Evolutionary conservation across 1,140 invertebrate genomes (phyloP), one percentile per base, ranked within the genome.

Genomic region (Archivesica marissinica): DNA sequence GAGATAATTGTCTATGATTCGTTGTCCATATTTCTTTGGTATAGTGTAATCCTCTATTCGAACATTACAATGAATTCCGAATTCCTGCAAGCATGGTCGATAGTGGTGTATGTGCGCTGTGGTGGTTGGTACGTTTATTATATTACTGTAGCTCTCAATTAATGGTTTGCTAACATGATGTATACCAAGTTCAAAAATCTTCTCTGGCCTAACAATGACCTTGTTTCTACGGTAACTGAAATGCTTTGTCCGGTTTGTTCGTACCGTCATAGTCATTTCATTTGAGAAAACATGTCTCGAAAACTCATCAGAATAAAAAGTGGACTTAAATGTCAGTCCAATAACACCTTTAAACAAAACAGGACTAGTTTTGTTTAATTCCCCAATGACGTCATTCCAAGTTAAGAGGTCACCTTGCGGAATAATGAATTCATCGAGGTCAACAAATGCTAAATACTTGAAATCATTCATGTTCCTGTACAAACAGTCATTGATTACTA

Each of bases 41-140:
- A 85, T 47, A 0, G 54, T 52, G 17, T 20, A 52, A 30, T 85
- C 82, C 28, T 68, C 39, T 7, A 44, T 68, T 6, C 25, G 39
- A 15, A 68, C 20, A 15, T 54, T n/a, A 64, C 82, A 85, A 6
- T 77, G 82, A 1, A 77, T 85, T 15, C 64, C 74, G 20, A 85
- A 77, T 28, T 85, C 82, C 17, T 66, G 47, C 13, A 68, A 61
- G 33, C 82, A 85, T 13, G 44, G 33, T 7, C 98, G 93, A 91
- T 99, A 99, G 91, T 99, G 98, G 91, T 99, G 98, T 30, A 99
- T 94, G 77, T 98, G 97, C 0, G 96, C 98, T 0, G 96, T 95
- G 66, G 97, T 96, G 0, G 96, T 95, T 20, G 75, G 54, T 20
- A 91, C 86, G 9, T 75, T 52, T 28, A 72, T 25, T 11, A 82